phyloP scores from a whole-genome alignment of 2,888 invertebrate genomes.

The Drosophila melanosoma region DNA sequence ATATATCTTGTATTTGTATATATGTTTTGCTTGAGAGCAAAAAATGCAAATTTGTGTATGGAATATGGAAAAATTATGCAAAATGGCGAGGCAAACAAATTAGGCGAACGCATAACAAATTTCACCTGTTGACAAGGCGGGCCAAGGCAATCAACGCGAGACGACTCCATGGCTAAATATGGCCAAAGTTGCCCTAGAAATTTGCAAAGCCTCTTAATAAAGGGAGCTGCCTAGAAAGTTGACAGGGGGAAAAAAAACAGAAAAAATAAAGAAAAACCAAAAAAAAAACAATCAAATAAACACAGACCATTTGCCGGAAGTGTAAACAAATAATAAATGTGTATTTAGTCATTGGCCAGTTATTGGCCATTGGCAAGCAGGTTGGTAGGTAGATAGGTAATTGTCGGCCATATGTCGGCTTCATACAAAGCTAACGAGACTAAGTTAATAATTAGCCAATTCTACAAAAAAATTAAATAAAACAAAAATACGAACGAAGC shows the following conservation, averaged over 20 bases:
- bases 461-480: conserved; percentile 6
- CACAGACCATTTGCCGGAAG: conserved; percentile 54
- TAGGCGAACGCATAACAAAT: conserved; percentile 64
- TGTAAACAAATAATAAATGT: conserved; percentile 32
- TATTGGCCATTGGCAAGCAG: conserved; percentile 23
- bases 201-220: conserved; percentile 32
- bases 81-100: conserved; percentile 49
- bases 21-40: conserved; percentile 7
- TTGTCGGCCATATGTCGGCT: conserved; percentile 42
- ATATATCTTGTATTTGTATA: conserved; percentile 27
- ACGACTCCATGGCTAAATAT: conserved; percentile 44
- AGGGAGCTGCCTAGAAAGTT: conserved; percentile 56
- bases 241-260: conserved; percentile 11
- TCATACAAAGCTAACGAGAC: conserved; percentile 48
- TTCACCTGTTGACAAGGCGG: conserved; percentile 68
- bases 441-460: conserved; percentile 66
- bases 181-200: conserved; percentile 66
- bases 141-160: conserved; percentile 63
- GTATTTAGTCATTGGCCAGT: conserved; percentile 30
- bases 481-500: conserved; percentile 43
- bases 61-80: conserved; percentile 69
- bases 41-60: conserved; percentile 62
- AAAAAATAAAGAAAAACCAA: conserved; percentile 2
- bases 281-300: conserved; percentile 26
- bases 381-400: conserved; percentile 3